These are phyloP conservation scores for Desmophyllum pertusum DNA, from an alignment of 92 coral and sea anemone genomes.

Conservation along the genomic window DNA sequence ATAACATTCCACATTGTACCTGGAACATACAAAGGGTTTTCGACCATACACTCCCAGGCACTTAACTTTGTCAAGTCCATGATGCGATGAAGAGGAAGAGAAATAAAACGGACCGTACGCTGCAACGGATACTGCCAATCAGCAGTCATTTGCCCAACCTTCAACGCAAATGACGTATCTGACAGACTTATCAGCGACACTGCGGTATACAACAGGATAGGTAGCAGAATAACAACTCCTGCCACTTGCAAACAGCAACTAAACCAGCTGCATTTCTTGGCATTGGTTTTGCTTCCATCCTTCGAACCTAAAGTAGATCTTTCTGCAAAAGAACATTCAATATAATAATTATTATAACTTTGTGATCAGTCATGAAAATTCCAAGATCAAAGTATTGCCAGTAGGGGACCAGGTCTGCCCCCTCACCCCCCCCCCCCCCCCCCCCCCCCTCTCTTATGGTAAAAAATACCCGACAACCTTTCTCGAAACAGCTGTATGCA, in stretches of 20 bases:
- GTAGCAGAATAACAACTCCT: constrained; percentile 15
- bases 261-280: constrained; percentile 10
- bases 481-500: too few relatives aligned
- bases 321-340: constrained; percentile 28
- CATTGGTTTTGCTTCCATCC: constrained; percentile 20
- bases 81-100: constrained; percentile 67
- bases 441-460: too few relatives aligned
- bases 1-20: constrained; percentile 33
- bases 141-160: constrained; percentile 63
- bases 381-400: not conserved
- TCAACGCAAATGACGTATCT: constrained; percentile 13
- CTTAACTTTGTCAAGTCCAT: constrained; percentile 57
- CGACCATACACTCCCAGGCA: constrained; percentile 76
- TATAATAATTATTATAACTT: too few relatives aligned
- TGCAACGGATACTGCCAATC: constrained; percentile 76
- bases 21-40: constrained; percentile 71
- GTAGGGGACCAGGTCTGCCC: not conserved
- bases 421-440: too few relatives aligned
- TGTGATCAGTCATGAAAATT: too few relatives aligned
- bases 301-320: not conserved
- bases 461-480: too few relatives aligned
- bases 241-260: constrained; percentile 23
- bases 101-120: constrained; percentile 51
- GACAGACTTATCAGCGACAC: constrained; percentile 1
- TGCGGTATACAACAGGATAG: constrained; percentile 9